A percentile compares a stretch with the other conserved stretches of the same genome.
These are phyloP conservation scores for Mareca penelope DNA, from an alignment of 2,797 vertebrate species.

Conservation along the genomic window DNA sequence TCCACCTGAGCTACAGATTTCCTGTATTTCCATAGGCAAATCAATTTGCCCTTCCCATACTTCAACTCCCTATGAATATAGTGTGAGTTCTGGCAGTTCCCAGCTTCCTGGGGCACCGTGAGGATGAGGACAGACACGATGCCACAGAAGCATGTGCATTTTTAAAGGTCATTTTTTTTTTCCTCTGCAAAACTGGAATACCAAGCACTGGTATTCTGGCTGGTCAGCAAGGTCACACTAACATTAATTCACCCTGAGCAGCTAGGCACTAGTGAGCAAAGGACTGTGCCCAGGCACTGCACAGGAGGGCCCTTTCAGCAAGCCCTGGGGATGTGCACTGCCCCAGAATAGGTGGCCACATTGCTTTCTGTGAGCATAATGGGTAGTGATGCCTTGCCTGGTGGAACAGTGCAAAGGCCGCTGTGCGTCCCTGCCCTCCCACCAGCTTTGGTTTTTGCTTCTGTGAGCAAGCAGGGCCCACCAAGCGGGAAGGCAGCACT, in stretches of 20 bases:
- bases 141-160: not conserved
- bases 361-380: not conserved
- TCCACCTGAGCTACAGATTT: not conserved
- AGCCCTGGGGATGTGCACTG: fast-evolving
- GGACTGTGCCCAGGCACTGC: not conserved
- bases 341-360: not conserved
- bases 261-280: not conserved
- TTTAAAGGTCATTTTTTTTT: not conserved
- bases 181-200: not conserved
- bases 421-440: not conserved
- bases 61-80: not conserved
- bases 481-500: not conserved
- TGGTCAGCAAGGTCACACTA: not conserved
- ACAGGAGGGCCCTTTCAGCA: not conserved
- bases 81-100: not conserved
- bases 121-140: not conserved
- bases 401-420: not conserved
- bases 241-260: not conserved
- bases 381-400: not conserved
- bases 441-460: not conserved
- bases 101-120: not conserved
- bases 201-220: not conserved
- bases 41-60: not conserved
- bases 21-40: not conserved
- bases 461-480: not conserved